Base-by-base conservation (phyloP, 2,888 invertebrate genomes). In the Pseudococcus jackbeardsleyi region DNA sequence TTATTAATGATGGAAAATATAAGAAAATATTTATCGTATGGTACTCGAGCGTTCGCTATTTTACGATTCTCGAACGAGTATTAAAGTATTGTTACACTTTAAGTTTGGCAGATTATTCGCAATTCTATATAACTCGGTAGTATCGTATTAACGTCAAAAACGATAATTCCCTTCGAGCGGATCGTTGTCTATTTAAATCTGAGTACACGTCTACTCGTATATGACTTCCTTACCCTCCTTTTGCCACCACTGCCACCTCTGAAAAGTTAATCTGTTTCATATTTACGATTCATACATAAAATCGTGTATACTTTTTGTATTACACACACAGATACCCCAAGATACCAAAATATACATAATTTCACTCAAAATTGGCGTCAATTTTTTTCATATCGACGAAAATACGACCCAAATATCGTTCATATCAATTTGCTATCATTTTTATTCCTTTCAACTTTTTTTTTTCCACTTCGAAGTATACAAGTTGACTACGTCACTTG, bases 171-270 rank as follows among this genome's bases (percentile, higher is more conserved):
- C 68, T 72, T 72, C 68, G 15, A 72, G 68, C 68, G 68, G 26
- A 72, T 72, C 68, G 68, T 72, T 72, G 68, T 72, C 68, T 72
- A 72, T 72, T 72, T 26, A 72, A 72, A 72, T 72, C 68, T 72
- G 68, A 12, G 33, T 33, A 33, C 22, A 64, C 26, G 12, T 72
- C 33, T 72, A 72, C 26, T 26, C 26, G 26, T 72, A 26, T 26
- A 72, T 72, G 68, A 72, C 68, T 72, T 26, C 68, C 68, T 7
- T 72, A 72, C 68, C 68, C 68, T 26, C 26, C 68, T 72, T 15
- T 33, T 19, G 7, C 59, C 6, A 19, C 12, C 12, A 15, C 68
- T 72, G 5, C 12, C 12, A 15, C 68, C 33, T 2, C 26, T 33
- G 26, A 33, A 33, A 3, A 72, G 26, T 72, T 72, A 72, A 72